phyloP scores from a whole-genome alignment of 2,888 invertebrate species.

The Dicycla oo region DNA sequence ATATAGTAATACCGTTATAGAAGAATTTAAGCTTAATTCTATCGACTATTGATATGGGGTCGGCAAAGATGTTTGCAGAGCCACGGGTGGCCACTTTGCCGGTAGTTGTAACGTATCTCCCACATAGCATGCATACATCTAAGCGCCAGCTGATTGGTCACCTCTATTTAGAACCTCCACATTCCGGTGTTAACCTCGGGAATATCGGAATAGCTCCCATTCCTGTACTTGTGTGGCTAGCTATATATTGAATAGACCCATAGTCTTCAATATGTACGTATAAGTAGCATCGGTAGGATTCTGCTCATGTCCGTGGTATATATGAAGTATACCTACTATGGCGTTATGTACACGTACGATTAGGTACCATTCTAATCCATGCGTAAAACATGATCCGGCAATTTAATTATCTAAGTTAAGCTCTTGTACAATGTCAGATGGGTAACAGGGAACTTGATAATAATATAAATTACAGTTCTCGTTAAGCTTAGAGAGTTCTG shows the following conservation, averaged over 20 bases:
- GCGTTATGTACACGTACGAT: conserved; percentile 12
- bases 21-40: conserved; percentile 14
- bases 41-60: conserved; percentile 5
- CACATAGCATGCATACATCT: conserved; percentile 16
- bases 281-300: conserved; percentile 3
- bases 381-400: conserved; percentile 37
- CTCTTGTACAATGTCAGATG: background rate
- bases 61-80: conserved; percentile 16
- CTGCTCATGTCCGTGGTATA: conserved; percentile 3
- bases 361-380: conserved; percentile 32
- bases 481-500: background rate
- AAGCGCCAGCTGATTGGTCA: conserved; percentile 74
- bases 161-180: conserved; percentile 75
- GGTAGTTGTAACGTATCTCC: conserved; percentile 33
- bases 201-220: conserved; percentile 82
- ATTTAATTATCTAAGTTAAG: conserved; percentile 23
- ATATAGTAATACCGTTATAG: conserved; percentile 7
- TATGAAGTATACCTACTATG: background rate
- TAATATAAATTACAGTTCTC: conserved; percentile 1
- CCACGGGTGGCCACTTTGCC: conserved; percentile 21
- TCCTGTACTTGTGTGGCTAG: conserved; percentile 69
- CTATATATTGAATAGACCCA: conserved; percentile 51
- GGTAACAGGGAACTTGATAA: background rate
- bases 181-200: conserved; percentile 82
- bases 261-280: conserved; percentile 10